phyloP scores from a whole-genome alignment of 2,113 vertebrate genomes.

The Sorex araneus region DNA sequence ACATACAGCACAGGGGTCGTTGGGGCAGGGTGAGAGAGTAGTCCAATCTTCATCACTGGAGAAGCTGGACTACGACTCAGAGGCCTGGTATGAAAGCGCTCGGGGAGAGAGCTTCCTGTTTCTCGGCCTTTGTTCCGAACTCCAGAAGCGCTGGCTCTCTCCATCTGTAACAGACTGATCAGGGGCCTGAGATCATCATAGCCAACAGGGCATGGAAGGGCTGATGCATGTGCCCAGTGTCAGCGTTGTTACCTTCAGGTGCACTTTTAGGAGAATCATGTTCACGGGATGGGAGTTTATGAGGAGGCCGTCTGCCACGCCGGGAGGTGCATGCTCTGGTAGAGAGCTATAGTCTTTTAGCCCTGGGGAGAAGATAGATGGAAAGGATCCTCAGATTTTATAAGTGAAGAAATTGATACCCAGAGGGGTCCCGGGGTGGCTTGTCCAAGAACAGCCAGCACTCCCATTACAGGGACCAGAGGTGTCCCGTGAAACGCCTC shows the following conservation, averaged over 20 bases:
- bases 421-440: not conserved
- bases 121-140: not conserved
- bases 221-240: not conserved
- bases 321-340: no score
- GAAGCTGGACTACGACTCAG: no score
- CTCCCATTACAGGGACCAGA: not conserved
- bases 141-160: not conserved
- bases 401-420: not conserved
- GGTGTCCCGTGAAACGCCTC: not conserved
- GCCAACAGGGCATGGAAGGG: no score
- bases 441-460: not conserved
- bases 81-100: no score
- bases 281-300: no score
- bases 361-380: not conserved
- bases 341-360: not conserved
- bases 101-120: not conserved
- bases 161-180: not conserved
- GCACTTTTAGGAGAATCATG: not conserved
- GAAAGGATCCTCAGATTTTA: not conserved
- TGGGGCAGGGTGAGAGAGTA: no score
- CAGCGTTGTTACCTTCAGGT: not conserved
- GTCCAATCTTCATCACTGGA: no score
- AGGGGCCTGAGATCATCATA: no score
- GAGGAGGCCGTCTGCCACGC: no score
- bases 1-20: no score